Evolutionary conservation across 2,797 vertebrate species (phyloP), one percentile per base, ranked within the genome.

Genomic region (Poeciliopsis infans): DNA sequence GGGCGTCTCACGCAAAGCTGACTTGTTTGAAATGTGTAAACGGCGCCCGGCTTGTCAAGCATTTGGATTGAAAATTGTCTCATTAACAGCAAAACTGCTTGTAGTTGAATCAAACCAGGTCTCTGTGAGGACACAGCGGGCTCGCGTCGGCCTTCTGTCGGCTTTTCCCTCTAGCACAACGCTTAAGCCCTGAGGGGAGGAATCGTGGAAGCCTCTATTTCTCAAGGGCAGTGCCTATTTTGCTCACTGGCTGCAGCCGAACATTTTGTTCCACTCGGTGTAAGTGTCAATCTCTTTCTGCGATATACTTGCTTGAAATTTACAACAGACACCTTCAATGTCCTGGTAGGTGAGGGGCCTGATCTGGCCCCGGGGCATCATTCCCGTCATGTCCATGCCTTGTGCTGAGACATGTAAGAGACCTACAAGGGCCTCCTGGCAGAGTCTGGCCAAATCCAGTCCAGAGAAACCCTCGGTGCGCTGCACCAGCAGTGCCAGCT

Each of bases 221-320:
- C 91, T 91, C 87, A 89, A 91, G 90, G 88, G 90, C 90, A 76
- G 87, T 81, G 79, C 89, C 86, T 86, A 64, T 90, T 53, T 81
- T 83, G 92, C 95, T 99, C 96, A 99, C 96, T 99, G 98, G 96
- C 97, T 98, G 96, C 98, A 98, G 95, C 98, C 98, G 95, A 99
- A 99, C 97, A 99, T 99, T 98, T 99, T 99, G 97, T 99, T 99
- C 98, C 98, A 99, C 96, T 99, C 98, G 93, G 97, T 96, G 94
- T 98, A 99, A 70, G 97, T 93, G 88, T 93, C 91, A 82, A 92
- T 93, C 96, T 97, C 96, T 96, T 96, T 93, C 95, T 98, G 97
- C 91, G 98, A 98, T 97, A 98, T 97, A 97, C 97, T 99, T 95
- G 98, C 97, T 94, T 99, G 98, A 92, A 98, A 98, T 97, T 99